Percentiles rank a stretch among this genome's conserved stretches.
Evolutionary conservation across 53 echinoderm and acorn worm species (phyloP).

Genomic region (Glandiceps talaboti): DNA sequence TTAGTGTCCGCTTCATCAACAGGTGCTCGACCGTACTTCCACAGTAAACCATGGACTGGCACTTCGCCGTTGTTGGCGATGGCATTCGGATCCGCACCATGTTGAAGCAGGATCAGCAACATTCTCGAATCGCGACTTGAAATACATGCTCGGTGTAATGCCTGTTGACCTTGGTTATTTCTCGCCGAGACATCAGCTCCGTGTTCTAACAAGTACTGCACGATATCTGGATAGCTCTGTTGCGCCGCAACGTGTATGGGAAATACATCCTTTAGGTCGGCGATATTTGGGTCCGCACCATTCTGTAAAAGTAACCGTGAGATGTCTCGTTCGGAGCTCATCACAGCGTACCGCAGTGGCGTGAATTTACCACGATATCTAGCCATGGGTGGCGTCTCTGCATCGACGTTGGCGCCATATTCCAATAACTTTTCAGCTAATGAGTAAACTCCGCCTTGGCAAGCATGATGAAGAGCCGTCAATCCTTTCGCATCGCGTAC

Average conservation of each 20-base stretch:
- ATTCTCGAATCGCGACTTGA: neutral
- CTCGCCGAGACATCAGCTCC: neutral
- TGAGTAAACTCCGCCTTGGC: conserved; percentile 38
- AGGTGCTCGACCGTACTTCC: neutral
- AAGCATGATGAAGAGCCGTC: conserved; percentile 59
- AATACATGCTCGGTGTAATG: neutral
- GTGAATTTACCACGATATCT: neutral
- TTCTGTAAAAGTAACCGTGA: neutral
- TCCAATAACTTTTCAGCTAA: conserved; percentile 56
- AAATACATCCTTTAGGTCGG: neutral
- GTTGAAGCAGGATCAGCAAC: conserved; percentile 22
- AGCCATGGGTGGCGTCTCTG: conserved; percentile 9
- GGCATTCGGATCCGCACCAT: conserved; percentile 50
- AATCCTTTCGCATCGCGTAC: conserved; percentile 47
- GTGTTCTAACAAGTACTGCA: neutral
- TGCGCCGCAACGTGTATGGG: neutral
- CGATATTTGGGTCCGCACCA: neutral
- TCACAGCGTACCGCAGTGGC: neutral
- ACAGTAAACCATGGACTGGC: neutral
- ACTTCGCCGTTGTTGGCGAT: conserved; percentile 1
- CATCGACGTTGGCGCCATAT: conserved; percentile 44
- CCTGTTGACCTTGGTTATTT: neutral
- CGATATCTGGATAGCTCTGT: neutral
- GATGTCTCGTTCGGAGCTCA: neutral
- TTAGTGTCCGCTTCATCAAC: conserved; percentile 5